Conservation (phyloP, 2,888 invertebrate species). For the Ophion ventricosus region DNA sequence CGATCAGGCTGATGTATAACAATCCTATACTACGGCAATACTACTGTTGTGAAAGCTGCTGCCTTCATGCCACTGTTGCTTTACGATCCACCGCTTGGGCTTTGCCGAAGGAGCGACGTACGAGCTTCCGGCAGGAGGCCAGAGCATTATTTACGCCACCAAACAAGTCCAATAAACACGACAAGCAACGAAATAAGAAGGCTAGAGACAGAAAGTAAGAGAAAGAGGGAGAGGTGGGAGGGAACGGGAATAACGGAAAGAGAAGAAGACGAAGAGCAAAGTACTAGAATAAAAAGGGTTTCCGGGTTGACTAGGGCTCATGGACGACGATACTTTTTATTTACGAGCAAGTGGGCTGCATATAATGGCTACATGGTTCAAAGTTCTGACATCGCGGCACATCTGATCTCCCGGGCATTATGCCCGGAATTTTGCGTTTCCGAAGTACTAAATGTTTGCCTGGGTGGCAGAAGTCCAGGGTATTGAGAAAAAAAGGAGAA, state of each 20-base stretch:
- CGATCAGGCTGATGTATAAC: constrained; percentile 66
- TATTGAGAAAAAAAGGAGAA: background rate
- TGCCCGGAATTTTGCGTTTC: constrained; percentile 52
- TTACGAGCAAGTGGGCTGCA: constrained; percentile 63
- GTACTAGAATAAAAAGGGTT: constrained; percentile 66
- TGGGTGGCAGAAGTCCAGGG: background rate
- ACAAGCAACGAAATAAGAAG: constrained; percentile 58
- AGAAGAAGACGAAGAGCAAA: constrained; percentile 32
- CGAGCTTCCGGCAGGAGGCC: constrained; percentile 73
- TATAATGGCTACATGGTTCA: background rate
- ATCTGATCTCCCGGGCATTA: constrained; percentile 42
- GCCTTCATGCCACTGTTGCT: constrained; percentile 65
- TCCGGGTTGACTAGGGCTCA: constrained; percentile 55
- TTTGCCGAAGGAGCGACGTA: constrained; percentile 73
- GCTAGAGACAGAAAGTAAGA: constrained; percentile 34
- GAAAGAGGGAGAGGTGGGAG: constrained; percentile 22
- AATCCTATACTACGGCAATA: constrained; percentile 25
- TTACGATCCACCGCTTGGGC: constrained; percentile 71
- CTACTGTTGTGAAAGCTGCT: constrained; percentile 43
- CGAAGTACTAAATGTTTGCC: constrained; percentile 42
- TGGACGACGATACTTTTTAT: constrained; percentile 73
- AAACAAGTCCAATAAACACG: constrained; percentile 77
- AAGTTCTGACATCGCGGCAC: constrained; percentile 20
- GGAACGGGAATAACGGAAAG: background rate
- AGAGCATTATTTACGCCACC: constrained; percentile 76